phyloP scores from a whole-genome alignment of 2,888 invertebrate genomes.

The Schizaphis graminum region DNA sequence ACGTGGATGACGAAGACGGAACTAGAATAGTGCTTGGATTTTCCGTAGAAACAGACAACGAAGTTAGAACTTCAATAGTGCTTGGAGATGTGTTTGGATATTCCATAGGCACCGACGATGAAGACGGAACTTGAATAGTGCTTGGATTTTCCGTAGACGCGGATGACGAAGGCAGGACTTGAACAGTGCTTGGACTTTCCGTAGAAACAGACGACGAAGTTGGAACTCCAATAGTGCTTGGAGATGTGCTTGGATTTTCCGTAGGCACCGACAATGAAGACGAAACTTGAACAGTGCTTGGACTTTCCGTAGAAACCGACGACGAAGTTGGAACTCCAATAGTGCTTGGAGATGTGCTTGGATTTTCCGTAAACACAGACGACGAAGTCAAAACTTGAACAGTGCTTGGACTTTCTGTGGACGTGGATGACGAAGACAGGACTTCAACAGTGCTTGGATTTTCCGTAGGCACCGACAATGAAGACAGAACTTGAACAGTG shows the following conservation, averaged over 20 bases:
- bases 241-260: no score
- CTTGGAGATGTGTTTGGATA: no score
- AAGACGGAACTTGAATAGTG: not conserved
- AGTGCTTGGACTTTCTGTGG: no score
- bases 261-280: not conserved
- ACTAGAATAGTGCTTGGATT: not conserved
- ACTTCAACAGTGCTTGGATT: no score
- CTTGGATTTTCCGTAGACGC: not conserved
- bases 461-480: not conserved
- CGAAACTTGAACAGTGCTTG: not conserved
- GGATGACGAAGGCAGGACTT: not conserved
- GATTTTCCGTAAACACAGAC: not conserved
- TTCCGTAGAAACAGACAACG: not conserved
- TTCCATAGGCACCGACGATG: not conserved
- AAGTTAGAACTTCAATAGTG: no score
- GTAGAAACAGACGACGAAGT: not conserved
- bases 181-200: not conserved
- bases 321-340: not conserved
- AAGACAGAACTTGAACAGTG: no score
- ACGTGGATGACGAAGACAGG: not conserved
- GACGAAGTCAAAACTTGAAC: not conserved
- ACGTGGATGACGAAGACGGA: not conserved
- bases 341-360: not conserved
- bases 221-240: no score
- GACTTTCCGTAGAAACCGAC: not conserved